These are phyloP conservation scores for Campoplex capitator DNA, from an alignment of 2,888 invertebrate genomes.

Conservation along the genomic window DNA sequence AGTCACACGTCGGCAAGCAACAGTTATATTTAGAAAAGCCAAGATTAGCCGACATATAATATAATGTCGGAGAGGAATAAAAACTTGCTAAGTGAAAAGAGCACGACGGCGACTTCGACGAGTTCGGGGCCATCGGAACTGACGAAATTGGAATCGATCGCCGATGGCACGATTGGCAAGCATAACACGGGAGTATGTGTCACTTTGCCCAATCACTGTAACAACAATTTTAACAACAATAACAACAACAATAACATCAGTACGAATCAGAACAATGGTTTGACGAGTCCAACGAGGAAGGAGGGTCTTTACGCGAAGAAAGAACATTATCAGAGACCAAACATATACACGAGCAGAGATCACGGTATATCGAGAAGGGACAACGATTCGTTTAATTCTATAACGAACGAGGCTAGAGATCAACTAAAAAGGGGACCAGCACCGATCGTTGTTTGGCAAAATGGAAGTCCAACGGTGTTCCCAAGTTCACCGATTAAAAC, in stretches of 20 bases:
- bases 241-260: conserved; percentile 66
- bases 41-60: conserved; percentile 13
- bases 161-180: conserved; percentile 20
- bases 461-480: conserved; percentile 80
- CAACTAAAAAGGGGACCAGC: conserved; percentile 75
- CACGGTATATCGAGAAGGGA: conserved; percentile 21
- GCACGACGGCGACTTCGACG: conserved; percentile 58
- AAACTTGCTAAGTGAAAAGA: conserved; percentile 69
- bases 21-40: conserved; percentile 80
- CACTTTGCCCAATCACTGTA: conserved; percentile 52
- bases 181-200: conserved; percentile 26
- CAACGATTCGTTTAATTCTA: conserved; percentile 21
- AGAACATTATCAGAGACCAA: conserved; percentile 70
- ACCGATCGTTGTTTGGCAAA: conserved; percentile 82
- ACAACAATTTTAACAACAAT: conserved; percentile 64
- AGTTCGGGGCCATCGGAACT: conserved; percentile 37
- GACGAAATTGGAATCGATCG: conserved; percentile 5
- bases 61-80: conserved; percentile 76
- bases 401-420: conserved; percentile 52
- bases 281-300: conserved; percentile 64
- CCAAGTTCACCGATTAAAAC: conserved; percentile 74
- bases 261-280: conserved; percentile 57
- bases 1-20: conserved; percentile 77
- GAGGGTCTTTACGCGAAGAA: conserved; percentile 73
- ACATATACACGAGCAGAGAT: conserved; percentile 64